phyloP scores from a whole-genome alignment of 2,797 vertebrate genomes.

The Thunnus albacares region DNA sequence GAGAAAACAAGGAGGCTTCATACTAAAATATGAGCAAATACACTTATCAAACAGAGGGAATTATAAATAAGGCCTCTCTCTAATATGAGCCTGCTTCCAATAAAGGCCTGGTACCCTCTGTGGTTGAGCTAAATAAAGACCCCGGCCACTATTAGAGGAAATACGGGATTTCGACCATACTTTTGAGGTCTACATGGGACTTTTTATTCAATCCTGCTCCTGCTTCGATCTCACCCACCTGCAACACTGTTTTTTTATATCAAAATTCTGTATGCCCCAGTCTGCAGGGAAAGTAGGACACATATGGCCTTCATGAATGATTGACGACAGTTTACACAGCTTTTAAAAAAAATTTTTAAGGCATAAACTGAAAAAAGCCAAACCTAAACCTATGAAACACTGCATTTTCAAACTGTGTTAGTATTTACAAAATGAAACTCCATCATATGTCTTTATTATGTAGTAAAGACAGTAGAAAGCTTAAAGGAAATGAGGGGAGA shows the following conservation, averaged over 20 bases:
- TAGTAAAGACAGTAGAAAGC: too few species aligned
- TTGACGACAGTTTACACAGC: neutral
- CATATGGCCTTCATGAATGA: neutral
- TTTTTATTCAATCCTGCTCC: constrained; percentile 1
- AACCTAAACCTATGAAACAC: too few species aligned
- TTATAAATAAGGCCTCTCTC: neutral
- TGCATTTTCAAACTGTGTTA: too few species aligned
- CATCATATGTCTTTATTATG: neutral
- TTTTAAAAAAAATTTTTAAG: constrained; percentile 1
- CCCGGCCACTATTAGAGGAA: neutral
- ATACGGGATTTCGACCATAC: constrained; percentile 1
- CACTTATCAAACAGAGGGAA: too few species aligned
- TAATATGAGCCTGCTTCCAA: constrained; percentile 14
- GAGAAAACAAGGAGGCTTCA: too few species aligned
- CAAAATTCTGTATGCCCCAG: neutral
- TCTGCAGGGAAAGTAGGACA: constrained; percentile 19
- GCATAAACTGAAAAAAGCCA: neutral
- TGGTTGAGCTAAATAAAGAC: too few species aligned
- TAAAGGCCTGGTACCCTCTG: neutral
- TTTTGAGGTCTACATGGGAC: constrained; percentile 15
- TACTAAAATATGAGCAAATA: too few species aligned
- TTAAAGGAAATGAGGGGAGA: too few species aligned
- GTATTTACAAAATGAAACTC: neutral
- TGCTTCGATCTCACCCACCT: constrained; percentile 42
- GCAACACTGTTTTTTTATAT: constrained; percentile 34